A percentile compares a stretch with the other conserved stretches of the same genome.
Conservation (phyloP, 2,888 invertebrate species). For the Pyrgus malvae region DNA sequence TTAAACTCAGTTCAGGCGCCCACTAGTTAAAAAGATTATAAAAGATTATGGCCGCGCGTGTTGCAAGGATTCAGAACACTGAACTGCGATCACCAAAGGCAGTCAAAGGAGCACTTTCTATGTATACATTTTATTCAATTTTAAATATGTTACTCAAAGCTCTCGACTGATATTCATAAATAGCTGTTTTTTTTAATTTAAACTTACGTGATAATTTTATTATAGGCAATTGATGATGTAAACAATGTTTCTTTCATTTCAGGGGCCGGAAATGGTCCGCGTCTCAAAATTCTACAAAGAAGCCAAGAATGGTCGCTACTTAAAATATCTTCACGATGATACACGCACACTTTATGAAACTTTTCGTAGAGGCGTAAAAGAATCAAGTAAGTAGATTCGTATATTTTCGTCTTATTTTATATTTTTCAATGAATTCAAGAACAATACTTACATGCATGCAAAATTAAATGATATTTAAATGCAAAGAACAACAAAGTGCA, state of each 20-base stretch:
- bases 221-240: no score
- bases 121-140: conserved; percentile 9
- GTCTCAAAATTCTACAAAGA: conserved; percentile 95
- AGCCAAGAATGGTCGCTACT: conserved; percentile 92
- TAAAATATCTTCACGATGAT: conserved; percentile 92
- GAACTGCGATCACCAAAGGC: conserved; percentile 47
- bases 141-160: no score
- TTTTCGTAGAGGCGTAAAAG: conserved; percentile 94
- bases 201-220: not conserved
- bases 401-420: not conserved
- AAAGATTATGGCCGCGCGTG: conserved; percentile 52
- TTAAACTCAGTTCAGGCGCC: not conserved
- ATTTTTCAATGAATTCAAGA: no score
- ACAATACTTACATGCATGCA: no score
- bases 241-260: conserved; percentile 67
- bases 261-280: conserved; percentile 94
- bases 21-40: conserved; percentile 62
- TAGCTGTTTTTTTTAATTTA: no score
- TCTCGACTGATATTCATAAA: no score
- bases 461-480: no score
- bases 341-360: conserved; percentile 94
- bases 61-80: conserved; percentile 65
- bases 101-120: conserved; percentile 6
- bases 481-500: no score
- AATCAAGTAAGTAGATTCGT: conserved; percentile 90